These are phyloP conservation scores for Pseudorhiza aurosa DNA, from an alignment of 30 jellyfish, hydroid and myxozoan genomes.

Conservation along the genomic window DNA sequence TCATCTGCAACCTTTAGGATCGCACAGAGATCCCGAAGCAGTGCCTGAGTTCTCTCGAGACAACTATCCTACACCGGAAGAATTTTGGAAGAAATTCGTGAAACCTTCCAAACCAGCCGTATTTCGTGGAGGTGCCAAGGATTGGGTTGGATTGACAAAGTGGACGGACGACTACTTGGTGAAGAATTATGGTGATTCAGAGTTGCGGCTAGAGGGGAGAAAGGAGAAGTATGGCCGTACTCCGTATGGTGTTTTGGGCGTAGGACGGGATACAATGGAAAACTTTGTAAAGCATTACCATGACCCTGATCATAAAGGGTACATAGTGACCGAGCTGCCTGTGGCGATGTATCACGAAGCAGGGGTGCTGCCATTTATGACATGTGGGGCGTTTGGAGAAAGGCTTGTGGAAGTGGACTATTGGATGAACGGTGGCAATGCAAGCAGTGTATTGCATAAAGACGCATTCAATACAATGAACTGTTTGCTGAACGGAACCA, in stretches of 20 bases:
- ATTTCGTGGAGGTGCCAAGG: conserved; percentile 74
- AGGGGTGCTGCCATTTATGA: conserved; percentile 61
- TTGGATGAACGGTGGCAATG: conserved; percentile 86
- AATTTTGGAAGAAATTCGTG: conserved; percentile 77
- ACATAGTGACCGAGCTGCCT: conserved; percentile 85
- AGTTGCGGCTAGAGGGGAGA: conserved; percentile 81
- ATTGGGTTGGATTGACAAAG: conserved; percentile 60
- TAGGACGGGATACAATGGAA: conserved; percentile 89
- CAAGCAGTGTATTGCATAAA: conserved; percentile 79
- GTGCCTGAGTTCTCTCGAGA: conserved; percentile 71
- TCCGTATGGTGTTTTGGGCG: conserved; percentile 78
- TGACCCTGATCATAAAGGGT: conserved; percentile 42
- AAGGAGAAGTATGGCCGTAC: conserved; percentile 65
- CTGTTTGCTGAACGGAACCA: conserved; percentile 88
- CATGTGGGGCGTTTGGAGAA: conserved; percentile 78
- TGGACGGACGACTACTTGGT: conserved; percentile 87
- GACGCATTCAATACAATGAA: conserved; percentile 90
- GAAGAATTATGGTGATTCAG: conserved; percentile 65
- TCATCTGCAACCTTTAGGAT: conserved; percentile 89
- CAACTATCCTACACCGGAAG: conserved; percentile 68
- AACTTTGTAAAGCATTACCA: conserved; percentile 61
- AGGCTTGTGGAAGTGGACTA: conserved; percentile 78
- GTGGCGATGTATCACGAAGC: conserved; percentile 85
- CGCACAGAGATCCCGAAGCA: conserved; percentile 75
- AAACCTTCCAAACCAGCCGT: conserved; percentile 81